Base-by-base conservation (phyloP, 2,113 vertebrate species). In the Rissa tridactyla region DNA sequence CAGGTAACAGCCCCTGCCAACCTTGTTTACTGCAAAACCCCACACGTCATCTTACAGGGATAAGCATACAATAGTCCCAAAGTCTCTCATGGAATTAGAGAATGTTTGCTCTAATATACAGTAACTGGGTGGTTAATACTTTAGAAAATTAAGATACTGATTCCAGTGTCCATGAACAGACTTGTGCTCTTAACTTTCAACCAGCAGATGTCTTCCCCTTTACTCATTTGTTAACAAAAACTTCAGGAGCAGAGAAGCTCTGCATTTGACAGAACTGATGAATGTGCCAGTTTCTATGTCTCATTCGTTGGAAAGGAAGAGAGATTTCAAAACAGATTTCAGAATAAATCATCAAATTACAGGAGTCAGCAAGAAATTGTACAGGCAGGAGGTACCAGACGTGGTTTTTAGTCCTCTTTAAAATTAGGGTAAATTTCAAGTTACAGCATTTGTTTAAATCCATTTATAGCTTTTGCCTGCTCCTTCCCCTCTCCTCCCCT, bases 251-350 rank as follows among this genome's bases (percentile, higher is more conserved):
- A 8, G 32, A 69, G 30, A 47, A 46, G 21, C 20, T 4, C 36
- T 18, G 40, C 36, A 11, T 84, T 69, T 84, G 42, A 49, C 52
- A 94, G 62, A 96, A 51, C 38, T 13, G 47, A 76, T 7, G 47
- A 82, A 82, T 0, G 2, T 60, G 82, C 70, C 54, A 82, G 78
- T 47, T 95, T 80, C 54, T 84, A 2, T 10, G 54, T n/a, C 62
- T 92, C 81, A 51, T 66, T 79, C 49, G 75, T 87, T 85, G 92
- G 89, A 94, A 94, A 80, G 40, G 70, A 89, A 79, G 8, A 79
- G 40, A 94, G 86, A 90, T 92, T 95, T 96, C 92, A 88, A 92
- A 94, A 96, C 51, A 93, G 85, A 93, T 88, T 92, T 95, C 61
- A 82, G 91, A 84, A 92, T 75, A 89, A 91, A 89, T 62, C 83